A percentile compares a stretch with the other conserved stretches of the same genome.
Evolutionary conservation across 2,888 invertebrate species (phyloP).

Genomic region (Hirtodrosophila alboralis): DNA sequence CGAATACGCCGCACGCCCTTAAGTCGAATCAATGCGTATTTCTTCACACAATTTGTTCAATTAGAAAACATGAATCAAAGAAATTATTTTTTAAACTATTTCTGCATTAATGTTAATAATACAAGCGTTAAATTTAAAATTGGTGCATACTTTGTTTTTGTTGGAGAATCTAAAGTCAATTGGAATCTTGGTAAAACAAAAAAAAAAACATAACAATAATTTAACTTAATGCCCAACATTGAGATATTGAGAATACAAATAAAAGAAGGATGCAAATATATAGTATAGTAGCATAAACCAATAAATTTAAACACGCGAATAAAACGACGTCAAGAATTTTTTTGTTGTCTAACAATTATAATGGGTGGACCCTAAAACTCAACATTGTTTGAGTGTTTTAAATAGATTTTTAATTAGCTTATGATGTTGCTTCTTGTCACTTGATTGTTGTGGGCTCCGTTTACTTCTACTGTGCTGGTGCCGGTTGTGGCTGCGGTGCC

Average conservation of each 20-base stretch:
- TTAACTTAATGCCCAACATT: constrained; percentile 28
- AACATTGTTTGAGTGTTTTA: constrained; percentile 18
- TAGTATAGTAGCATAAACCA: constrained; percentile 12
- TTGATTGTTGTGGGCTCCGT: constrained; percentile 32
- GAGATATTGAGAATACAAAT: background rate
- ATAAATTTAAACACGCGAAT: constrained; percentile 14
- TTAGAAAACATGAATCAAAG: constrained; percentile 24
- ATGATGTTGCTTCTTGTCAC: constrained; percentile 28
- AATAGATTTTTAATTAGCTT: constrained; percentile 37
- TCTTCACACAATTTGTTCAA: constrained; percentile 15
- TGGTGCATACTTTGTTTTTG: constrained; percentile 13
- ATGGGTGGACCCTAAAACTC: constrained; percentile 33
- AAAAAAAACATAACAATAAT: constrained; percentile 25
- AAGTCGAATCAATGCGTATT: constrained; percentile 20
- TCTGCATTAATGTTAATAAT: constrained; percentile 62
- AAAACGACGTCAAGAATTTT: constrained; percentile 5
- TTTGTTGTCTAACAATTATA: constrained; percentile 30
- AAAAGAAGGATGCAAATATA: constrained; percentile 2
- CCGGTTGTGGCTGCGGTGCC: constrained; percentile 87
- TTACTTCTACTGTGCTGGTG: constrained; percentile 57
- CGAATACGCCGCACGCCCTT: constrained; percentile 8
- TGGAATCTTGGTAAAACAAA: constrained; percentile 18
- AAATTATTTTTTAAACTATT: constrained; percentile 24
- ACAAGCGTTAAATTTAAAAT: constrained; percentile 36
- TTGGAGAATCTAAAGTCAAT: background rate